Percentiles rank a stretch among this genome's conserved stretches.
These are phyloP conservation scores for Sebastes fasciatus DNA, from an alignment of 2,113 vertebrate species.

Conservation along the genomic window DNA sequence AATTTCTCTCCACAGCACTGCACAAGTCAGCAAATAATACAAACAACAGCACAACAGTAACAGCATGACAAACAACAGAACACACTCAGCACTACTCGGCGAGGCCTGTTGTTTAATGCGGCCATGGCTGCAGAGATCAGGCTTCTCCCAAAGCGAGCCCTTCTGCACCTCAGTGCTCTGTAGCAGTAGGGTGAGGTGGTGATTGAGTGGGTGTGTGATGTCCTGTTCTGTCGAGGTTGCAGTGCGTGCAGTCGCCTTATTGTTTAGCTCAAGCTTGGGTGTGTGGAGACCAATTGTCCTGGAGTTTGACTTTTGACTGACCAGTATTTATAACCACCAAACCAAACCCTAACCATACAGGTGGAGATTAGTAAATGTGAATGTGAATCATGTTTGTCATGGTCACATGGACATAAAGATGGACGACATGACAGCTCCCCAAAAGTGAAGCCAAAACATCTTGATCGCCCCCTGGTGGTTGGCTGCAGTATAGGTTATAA, in stretches of 20 bases:
- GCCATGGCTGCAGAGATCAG: neutral
- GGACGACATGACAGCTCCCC: too few species aligned
- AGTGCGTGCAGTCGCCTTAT: neutral
- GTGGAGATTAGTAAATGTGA: neutral
- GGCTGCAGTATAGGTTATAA: too few species aligned
- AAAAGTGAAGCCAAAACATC: too few species aligned
- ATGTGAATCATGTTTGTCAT: neutral
- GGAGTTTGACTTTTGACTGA: neutral
- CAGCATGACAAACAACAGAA: neutral
- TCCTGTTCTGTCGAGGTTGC: neutral
- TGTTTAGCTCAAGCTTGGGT: neutral
- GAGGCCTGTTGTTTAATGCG: too few species aligned
- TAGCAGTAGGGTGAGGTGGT: neutral
- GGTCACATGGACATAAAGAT: neutral
- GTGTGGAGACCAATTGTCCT: too few species aligned
- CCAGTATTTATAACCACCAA: neutral
- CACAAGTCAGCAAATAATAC: neutral
- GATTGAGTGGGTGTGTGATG: neutral
- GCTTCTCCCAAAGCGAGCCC: neutral
- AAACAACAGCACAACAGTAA: neutral
- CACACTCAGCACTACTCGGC: neutral
- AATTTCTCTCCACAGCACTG: neutral
- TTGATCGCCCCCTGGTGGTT: too few species aligned
- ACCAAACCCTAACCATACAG: conserved; percentile 15
- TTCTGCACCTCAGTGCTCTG: neutral